Conservation (phyloP, 2,113 vertebrate species). For the Ploceus nigricollis region DNA sequence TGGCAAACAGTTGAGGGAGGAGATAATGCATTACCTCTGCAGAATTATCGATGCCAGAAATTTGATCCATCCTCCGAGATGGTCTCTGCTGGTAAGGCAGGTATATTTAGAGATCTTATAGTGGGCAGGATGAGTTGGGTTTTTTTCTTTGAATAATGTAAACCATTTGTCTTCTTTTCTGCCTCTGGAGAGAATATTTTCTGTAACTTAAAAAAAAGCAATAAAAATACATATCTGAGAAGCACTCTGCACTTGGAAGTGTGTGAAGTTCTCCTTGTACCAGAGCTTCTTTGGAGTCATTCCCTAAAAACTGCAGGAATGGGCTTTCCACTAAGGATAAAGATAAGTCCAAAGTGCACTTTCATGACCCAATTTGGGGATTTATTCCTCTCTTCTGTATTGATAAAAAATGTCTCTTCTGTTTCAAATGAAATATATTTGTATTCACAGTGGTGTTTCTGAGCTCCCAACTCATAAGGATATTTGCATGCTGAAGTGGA, state of each 20-base stretch:
- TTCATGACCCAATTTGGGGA: neutral
- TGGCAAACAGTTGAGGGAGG: neutral
- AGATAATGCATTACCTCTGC: neutral
- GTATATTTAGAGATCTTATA: neutral
- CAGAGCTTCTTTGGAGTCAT: neutral
- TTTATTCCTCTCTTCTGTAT: neutral
- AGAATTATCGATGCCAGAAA: neutral
- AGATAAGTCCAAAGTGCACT: neutral
- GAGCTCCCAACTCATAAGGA: neutral
- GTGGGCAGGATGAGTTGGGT: neutral
- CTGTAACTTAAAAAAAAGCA: neutral
- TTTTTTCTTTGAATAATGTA: constrained; percentile 4
- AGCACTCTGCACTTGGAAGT: neutral
- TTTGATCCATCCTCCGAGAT: neutral
- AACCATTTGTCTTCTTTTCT: neutral
- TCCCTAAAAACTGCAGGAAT: neutral
- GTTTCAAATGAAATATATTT: neutral
- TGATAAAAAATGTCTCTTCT: neutral
- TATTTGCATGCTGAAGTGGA: constrained; percentile 19
- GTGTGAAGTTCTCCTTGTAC: neutral
- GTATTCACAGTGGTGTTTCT: neutral
- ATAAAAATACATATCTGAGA: neutral
- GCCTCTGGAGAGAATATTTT: neutral
- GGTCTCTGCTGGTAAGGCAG: neutral
- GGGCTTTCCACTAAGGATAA: neutral